Percentiles rank a stretch among this genome's conserved stretches.
These are phyloP conservation scores for Rhamphomyia laevipes DNA, from an alignment of 2,888 invertebrate genomes.

Conservation along the genomic window DNA sequence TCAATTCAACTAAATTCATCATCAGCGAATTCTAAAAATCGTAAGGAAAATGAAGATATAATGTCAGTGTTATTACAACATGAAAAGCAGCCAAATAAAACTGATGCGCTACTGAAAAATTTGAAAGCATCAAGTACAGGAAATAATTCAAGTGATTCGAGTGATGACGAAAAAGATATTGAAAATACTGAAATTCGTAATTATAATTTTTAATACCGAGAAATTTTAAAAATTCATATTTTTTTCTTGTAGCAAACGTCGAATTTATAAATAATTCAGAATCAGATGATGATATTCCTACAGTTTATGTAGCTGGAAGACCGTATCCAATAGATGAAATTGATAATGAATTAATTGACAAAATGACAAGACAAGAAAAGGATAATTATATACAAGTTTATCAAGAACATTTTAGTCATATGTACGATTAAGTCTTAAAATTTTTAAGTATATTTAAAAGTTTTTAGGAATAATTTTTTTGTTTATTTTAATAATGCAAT, in stretches of 20 bases:
- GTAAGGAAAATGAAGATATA: slow-evolving; percentile 73
- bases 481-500: no score
- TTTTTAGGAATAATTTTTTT: background rate
- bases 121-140: slow-evolving; percentile 23
- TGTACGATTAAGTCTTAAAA: slow-evolving; percentile 56
- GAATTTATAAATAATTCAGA: slow-evolving; percentile 52
- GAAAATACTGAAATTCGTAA: slow-evolving; percentile 53
- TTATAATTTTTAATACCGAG: background rate
- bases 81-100: slow-evolving; percentile 58
- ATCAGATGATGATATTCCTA: slow-evolving; percentile 59
- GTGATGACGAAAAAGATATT: slow-evolving; percentile 66
- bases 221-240: slow-evolving; percentile 3
- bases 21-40: slow-evolving; percentile 27
- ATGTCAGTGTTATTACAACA: slow-evolving; percentile 85
- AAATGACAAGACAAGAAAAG: slow-evolving; percentile 86
- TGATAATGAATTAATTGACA: slow-evolving; percentile 72
- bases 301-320: slow-evolving; percentile 68
- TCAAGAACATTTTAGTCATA: slow-evolving; percentile 85
- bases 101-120: slow-evolving; percentile 39
- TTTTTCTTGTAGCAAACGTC: slow-evolving; percentile 45
- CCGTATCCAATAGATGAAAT: slow-evolving; percentile 73
- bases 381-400: slow-evolving; percentile 88
- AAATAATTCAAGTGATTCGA: slow-evolving; percentile 59
- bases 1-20: slow-evolving; percentile 28
- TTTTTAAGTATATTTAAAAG: background rate